These are phyloP conservation scores for Centrocercus urophasianus DNA, from an alignment of 2,113 vertebrate species.

Conservation along the genomic window DNA sequence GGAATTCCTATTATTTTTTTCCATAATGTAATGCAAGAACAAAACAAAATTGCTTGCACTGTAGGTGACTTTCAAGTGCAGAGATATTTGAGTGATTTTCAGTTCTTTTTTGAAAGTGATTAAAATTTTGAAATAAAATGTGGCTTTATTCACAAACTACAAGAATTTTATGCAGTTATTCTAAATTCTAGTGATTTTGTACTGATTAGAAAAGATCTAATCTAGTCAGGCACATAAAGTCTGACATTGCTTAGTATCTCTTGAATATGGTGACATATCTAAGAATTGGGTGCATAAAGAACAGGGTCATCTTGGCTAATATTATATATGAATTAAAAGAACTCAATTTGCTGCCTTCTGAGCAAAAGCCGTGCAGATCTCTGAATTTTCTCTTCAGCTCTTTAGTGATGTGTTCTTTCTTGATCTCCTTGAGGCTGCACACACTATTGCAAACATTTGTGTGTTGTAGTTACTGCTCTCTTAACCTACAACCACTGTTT, in stretches of 20 bases:
- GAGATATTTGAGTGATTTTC: background rate
- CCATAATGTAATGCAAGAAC: background rate
- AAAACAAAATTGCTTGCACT: background rate
- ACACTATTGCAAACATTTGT: background rate
- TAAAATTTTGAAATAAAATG: background rate
- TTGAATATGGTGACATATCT: background rate
- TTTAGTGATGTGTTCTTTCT: background rate
- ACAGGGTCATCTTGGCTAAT: background rate
- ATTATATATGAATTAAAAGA: background rate
- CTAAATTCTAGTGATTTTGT: background rate
- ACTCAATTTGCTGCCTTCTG: background rate
- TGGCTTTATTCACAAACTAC: background rate
- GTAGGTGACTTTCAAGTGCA: background rate
- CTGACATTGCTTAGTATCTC: background rate
- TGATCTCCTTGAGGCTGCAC: fast-evolving
- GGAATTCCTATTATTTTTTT: background rate
- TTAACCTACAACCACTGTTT: background rate
- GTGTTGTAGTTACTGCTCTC: background rate
- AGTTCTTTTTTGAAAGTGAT: background rate
- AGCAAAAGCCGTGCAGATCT: background rate
- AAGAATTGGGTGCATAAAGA: background rate
- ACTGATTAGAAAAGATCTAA: background rate
- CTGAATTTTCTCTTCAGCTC: background rate
- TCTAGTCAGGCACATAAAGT: background rate
- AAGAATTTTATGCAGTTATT: background rate